Conservation (phyloP, 2,113 vertebrate species). For the Apteryx mantelli region DNA sequence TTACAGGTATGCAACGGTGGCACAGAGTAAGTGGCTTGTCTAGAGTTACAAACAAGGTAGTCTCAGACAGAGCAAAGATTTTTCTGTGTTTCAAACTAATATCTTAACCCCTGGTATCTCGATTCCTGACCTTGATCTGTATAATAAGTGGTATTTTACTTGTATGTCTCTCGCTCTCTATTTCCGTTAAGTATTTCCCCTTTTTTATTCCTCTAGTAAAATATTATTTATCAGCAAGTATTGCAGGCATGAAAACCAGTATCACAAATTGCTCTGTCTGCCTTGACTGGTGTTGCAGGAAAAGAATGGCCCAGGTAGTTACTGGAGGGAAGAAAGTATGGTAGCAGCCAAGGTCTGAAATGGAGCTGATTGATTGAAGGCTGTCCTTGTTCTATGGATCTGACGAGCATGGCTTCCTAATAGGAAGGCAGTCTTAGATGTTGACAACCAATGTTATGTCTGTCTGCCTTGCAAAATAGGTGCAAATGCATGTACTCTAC, state of each 20-base stretch:
- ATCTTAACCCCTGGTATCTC: background rate
- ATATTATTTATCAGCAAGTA: background rate
- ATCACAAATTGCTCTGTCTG: background rate
- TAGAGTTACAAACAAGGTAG: background rate
- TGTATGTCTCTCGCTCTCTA: background rate
- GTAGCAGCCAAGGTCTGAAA: background rate
- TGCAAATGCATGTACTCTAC: background rate
- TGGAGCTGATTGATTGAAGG: background rate
- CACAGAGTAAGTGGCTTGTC: background rate
- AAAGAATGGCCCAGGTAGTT: background rate
- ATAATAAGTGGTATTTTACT: background rate
- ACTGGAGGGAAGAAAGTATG: fast-evolving
- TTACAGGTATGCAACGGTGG: background rate
- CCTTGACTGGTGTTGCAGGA: background rate
- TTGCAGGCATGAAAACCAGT: background rate
- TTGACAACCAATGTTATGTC: background rate
- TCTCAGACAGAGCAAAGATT: background rate
- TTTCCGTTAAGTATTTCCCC: background rate
- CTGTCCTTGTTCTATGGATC: background rate
- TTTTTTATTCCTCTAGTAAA: background rate
- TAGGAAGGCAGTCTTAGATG: background rate
- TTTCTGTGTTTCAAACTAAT: background rate
- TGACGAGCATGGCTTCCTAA: background rate
- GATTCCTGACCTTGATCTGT: background rate
- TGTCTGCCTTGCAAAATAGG: background rate